Conservation (phyloP, 2,888 invertebrate genomes). For the Phania funesta region DNA sequence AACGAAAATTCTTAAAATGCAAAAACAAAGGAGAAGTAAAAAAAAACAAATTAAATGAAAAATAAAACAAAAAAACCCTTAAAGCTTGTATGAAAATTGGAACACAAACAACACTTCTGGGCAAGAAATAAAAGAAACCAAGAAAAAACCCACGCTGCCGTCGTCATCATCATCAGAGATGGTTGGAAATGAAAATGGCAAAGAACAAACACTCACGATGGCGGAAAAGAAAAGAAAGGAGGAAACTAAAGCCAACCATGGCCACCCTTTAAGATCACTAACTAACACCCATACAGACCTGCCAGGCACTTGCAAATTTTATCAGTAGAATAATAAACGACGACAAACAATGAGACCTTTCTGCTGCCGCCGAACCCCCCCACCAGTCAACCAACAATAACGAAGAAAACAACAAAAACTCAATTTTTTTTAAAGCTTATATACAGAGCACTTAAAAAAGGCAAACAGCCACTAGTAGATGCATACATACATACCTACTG, state of each 20-base stretch:
- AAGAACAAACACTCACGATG: slow-evolving; percentile 44
- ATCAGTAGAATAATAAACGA: slow-evolving; percentile 41
- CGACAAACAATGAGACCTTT: slow-evolving; percentile 32
- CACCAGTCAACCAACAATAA: neutral
- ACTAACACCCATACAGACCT: neutral
- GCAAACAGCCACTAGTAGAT: slow-evolving; percentile 5
- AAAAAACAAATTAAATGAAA: slow-evolving; percentile 46
- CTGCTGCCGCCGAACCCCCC: neutral
- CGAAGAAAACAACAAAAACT: slow-evolving; percentile 1
- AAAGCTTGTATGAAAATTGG: slow-evolving; percentile 50
- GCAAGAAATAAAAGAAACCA: neutral
- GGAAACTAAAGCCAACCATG: neutral
- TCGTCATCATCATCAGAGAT: slow-evolving; percentile 22
- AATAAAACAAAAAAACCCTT: slow-evolving; percentile 54
- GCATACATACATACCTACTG: neutral
- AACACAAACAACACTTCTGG: slow-evolving; percentile 53
- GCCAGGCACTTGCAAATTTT: slow-evolving; percentile 37
- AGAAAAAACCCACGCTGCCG: neutral
- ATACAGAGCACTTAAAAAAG: slow-evolving; percentile 31
- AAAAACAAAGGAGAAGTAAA: slow-evolving; percentile 10
- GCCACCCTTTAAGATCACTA: slow-evolving; percentile 20
- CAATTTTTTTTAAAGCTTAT: slow-evolving; percentile 3
- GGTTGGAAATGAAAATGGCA: slow-evolving; percentile 45
- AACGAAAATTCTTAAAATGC: slow-evolving; percentile 48
- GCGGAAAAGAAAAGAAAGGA: slow-evolving; percentile 37